A percentile compares a stretch with the other conserved stretches of the same genome.
phyloP scores from a whole-genome alignment of 2,888 invertebrate genomes.

The Sepioteuthis lessoniana region DNA sequence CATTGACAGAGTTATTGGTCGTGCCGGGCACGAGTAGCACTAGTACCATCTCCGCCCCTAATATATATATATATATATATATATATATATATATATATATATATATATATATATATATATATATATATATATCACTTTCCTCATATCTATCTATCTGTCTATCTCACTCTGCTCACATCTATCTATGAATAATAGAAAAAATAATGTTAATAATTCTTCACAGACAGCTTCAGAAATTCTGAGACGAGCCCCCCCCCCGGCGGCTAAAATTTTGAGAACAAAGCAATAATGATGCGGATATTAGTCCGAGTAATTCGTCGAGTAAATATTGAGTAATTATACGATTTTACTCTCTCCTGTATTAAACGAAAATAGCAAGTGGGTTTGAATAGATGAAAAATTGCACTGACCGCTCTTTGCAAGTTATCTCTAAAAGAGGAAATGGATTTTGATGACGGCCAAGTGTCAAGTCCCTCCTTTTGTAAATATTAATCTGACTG shows the following conservation, averaged over 20 bases:
- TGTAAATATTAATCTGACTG: conserved; percentile 18
- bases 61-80: too few species aligned
- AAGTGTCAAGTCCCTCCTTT: not conserved
- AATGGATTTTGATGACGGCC: not conserved
- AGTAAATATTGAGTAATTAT: not conserved
- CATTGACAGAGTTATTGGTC: too few species aligned
- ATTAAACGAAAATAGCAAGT: not conserved
- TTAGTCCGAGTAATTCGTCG: not conserved
- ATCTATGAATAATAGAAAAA: not conserved
- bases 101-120: too few species aligned
- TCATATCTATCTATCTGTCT: not conserved
- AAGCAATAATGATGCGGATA: not conserved
- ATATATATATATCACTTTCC: too few species aligned
- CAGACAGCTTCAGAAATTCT: not conserved
- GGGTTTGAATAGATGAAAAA: not conserved
- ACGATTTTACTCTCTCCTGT: not conserved
- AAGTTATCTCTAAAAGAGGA: not conserved
- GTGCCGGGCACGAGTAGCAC: too few species aligned
- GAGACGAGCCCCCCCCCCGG: too few species aligned
- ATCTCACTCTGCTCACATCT: not conserved
- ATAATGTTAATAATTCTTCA: too few species aligned
- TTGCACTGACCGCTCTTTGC: not conserved
- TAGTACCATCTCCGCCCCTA: too few species aligned
- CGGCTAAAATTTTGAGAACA: not conserved
- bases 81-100: too few species aligned